These are phyloP conservation scores for Heteromormyrus szaboi DNA, from an alignment of 2,797 vertebrate species.

Conservation along the genomic window DNA sequence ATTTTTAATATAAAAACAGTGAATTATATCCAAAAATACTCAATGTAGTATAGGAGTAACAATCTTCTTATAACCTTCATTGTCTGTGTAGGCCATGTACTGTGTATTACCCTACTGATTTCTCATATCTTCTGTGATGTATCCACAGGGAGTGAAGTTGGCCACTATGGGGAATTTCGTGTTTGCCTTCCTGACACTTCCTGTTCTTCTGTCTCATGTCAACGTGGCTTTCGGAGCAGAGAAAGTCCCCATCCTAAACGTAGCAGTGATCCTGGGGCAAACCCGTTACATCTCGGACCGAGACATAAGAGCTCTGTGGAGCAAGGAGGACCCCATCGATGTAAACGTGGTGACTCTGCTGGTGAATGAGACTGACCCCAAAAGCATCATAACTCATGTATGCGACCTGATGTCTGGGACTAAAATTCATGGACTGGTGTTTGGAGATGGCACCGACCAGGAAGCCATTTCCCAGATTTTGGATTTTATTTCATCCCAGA, in stretches of 20 bases:
- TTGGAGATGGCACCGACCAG: conserved; percentile 93
- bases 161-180: conserved; percentile 73
- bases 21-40: neutral
- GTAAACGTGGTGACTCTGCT: conserved; percentile 82
- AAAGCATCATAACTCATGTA: conserved; percentile 91
- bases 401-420: conserved; percentile 92
- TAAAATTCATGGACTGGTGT: conserved; percentile 91
- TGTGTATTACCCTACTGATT: neutral
- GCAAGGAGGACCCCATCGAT: conserved; percentile 74
- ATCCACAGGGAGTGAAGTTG: conserved; percentile 67
- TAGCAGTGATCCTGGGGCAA: conserved; percentile 91
- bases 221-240: conserved; percentile 65
- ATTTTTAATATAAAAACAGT: neutral
- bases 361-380: conserved; percentile 95
- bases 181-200: conserved; percentile 65
- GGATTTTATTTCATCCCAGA: conserved; percentile 98
- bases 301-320: conserved; percentile 74
- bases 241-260: conserved; percentile 82
- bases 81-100: neutral
- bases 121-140: conserved; percentile 21
- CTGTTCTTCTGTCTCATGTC: conserved; percentile 61
- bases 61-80: neutral
- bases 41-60: neutral
- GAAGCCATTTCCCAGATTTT: conserved; percentile 96
- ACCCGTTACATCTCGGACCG: conserved; percentile 76